phyloP scores from a whole-genome alignment of 2,113 vertebrate genomes.

The Nycticebus coucang region DNA sequence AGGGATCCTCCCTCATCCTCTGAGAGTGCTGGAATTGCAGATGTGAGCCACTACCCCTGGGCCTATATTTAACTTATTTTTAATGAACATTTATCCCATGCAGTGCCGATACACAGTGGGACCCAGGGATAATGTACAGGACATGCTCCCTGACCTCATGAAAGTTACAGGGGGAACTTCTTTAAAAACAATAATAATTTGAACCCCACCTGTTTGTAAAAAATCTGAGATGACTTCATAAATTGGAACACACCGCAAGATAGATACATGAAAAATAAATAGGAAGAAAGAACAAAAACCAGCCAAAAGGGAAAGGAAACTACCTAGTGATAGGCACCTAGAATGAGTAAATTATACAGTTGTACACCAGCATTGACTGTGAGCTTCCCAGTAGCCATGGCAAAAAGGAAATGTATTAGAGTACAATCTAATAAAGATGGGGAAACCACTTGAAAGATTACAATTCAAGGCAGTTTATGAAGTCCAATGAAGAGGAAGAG shows the following conservation, averaged over 20 bases:
- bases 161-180: not conserved
- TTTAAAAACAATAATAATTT: not conserved
- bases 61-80: not conserved
- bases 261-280: not conserved
- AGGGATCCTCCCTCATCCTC: too few relatives aligned
- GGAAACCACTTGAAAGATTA: not conserved
- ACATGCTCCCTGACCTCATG: not conserved
- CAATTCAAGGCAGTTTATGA: not conserved
- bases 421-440: not conserved
- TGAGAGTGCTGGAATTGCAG: too few relatives aligned
- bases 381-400: not conserved
- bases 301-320: not conserved
- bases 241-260: not conserved
- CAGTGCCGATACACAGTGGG: not conserved
- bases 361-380: not conserved
- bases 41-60: too few relatives aligned
- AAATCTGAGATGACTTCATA: not conserved
- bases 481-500: not conserved
- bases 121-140: not conserved
- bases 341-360: not conserved
- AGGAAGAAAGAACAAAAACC: not conserved
- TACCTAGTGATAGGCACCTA: not conserved
- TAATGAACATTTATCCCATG: not conserved
- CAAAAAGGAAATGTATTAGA: not conserved
- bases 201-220: not conserved